phyloP scores from a whole-genome alignment of 2,113 vertebrate species.

The Choloepus hoffmanni region DNA sequence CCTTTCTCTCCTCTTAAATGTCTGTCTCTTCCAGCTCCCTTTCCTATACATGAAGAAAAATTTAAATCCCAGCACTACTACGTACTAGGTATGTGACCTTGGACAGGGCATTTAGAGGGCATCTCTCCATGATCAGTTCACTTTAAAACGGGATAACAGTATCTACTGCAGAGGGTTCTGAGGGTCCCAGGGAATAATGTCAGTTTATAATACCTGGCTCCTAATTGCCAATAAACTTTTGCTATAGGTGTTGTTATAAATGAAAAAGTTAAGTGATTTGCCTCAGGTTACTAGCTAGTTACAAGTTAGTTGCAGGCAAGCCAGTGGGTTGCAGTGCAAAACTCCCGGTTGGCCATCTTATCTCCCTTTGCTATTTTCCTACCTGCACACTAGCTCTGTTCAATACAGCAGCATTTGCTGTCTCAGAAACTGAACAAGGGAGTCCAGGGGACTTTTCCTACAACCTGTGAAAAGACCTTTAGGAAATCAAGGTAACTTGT shows the following conservation, averaged over 20 bases:
- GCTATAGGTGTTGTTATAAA: background rate
- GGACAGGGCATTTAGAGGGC: background rate
- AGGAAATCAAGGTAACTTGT: slow-evolving; percentile 1
- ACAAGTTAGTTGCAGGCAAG: background rate
- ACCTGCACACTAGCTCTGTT: background rate
- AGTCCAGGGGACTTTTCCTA: background rate
- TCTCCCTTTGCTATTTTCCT: background rate
- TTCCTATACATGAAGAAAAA: background rate
- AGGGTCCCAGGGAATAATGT: background rate
- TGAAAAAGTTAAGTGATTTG: background rate
- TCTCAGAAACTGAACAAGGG: background rate
- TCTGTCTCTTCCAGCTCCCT: background rate
- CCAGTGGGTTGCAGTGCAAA: background rate
- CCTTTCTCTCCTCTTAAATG: background rate
- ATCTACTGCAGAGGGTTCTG: background rate
- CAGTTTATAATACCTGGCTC: background rate
- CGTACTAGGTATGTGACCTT: background rate
- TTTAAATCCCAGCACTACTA: background rate
- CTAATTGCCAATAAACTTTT: background rate
- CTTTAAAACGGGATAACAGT: background rate
- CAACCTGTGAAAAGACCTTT: background rate
- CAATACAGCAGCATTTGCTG: background rate
- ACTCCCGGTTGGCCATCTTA: background rate
- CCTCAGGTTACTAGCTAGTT: background rate
- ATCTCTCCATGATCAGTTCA: too few species aligned